Evolutionary conservation across 2,888 invertebrate species (phyloP).

Genomic region (Plagodis dolabraria): DNA sequence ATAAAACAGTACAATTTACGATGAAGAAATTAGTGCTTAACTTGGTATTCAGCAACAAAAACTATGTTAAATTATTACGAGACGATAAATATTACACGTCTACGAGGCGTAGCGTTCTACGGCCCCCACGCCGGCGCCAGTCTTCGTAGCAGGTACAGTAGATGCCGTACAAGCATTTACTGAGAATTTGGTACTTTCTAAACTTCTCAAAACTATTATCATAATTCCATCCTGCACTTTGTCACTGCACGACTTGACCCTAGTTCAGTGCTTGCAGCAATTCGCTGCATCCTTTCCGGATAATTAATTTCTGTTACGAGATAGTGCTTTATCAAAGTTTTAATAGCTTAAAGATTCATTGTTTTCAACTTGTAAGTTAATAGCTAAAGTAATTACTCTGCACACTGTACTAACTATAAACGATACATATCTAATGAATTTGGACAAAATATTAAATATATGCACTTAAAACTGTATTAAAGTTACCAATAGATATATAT

Average conservation of each 20-base stretch:
- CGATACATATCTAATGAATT: too few relatives aligned
- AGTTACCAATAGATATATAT: background rate
- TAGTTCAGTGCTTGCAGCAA: conserved; percentile 54
- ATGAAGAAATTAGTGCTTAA: conserved; percentile 34
- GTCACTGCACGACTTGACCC: conserved; percentile 61
- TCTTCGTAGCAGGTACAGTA: conserved; percentile 57
- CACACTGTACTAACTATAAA: too few relatives aligned
- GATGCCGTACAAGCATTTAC: conserved; percentile 47
- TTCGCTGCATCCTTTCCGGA: conserved; percentile 59
- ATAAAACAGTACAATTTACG: conserved; percentile 42
- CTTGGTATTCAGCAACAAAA: conserved; percentile 62
- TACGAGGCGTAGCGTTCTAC: conserved; percentile 62
- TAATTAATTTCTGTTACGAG: conserved; percentile 54
- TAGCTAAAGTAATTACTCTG: too few relatives aligned
- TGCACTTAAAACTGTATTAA: background rate
- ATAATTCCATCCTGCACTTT: conserved; percentile 77
- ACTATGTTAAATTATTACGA: conserved; percentile 52
- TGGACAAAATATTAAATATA: too few relatives aligned
- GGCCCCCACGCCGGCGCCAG: conserved; percentile 42
- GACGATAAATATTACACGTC: conserved; percentile 69
- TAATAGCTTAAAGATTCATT: conserved; percentile 17
- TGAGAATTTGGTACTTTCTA: conserved; percentile 71
- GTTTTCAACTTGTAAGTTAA: conserved; percentile 18
- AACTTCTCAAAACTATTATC: conserved; percentile 80
- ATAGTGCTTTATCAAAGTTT: conserved; percentile 34